Conservation (phyloP, 2,888 invertebrate genomes). For the Thumatha senex region DNA sequence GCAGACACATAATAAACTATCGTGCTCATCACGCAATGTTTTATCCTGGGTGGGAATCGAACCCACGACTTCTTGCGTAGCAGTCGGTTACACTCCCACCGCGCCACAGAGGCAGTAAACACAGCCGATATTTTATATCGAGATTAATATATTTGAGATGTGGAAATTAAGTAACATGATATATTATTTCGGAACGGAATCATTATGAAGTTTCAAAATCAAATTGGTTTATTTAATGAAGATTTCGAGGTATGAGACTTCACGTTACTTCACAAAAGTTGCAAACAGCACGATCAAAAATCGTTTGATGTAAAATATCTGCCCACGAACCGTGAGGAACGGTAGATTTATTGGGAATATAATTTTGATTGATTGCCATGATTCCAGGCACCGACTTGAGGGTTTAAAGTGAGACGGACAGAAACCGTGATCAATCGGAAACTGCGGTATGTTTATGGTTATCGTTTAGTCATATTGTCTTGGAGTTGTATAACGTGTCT, state of each 20-base stretch:
- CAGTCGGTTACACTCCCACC: too few relatives aligned
- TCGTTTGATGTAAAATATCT: constrained; percentile 48
- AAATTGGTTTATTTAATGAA: neutral
- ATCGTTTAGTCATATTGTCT: constrained; percentile 28
- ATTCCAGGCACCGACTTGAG: constrained; percentile 55
- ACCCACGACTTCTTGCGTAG: too few relatives aligned
- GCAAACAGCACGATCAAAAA: constrained; percentile 14
- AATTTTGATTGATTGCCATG: constrained; percentile 79
- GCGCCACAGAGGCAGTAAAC: too few relatives aligned
- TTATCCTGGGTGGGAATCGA: too few relatives aligned
- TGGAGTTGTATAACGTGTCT: constrained; percentile 20
- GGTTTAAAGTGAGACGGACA: constrained; percentile 56
- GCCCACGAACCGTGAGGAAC: constrained; percentile 55
- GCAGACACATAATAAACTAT: too few relatives aligned
- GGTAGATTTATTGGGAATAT: constrained; percentile 81
- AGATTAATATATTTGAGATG: too few relatives aligned
- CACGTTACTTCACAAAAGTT: too few relatives aligned
- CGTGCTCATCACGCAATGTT: too few relatives aligned
- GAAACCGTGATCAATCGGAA: constrained; percentile 58
- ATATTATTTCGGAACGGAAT: too few relatives aligned
- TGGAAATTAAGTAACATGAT: too few relatives aligned
- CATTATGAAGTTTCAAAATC: neutral
- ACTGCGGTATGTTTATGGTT: constrained; percentile 39
- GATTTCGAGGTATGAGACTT: too few relatives aligned
- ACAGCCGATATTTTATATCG: too few relatives aligned